Conservation (phyloP, 2,797 vertebrate species). For the Prionace glauca region DNA sequence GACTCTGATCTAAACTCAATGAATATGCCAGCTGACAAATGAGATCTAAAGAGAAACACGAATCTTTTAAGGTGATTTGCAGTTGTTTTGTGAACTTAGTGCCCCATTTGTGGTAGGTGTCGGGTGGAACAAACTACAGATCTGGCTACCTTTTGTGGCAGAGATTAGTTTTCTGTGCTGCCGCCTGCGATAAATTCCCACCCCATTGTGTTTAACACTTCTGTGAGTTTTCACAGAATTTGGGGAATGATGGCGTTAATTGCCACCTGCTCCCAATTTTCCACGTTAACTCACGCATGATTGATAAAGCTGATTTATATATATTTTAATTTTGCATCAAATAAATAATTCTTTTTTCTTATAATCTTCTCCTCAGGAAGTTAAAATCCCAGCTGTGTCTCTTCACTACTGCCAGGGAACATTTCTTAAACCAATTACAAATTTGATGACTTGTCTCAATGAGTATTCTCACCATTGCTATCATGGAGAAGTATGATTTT, state of each 20-base stretch:
- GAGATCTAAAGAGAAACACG: not conserved
- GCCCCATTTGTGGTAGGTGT: not conserved
- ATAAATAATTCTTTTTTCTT: not conserved
- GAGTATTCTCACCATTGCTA: not conserved
- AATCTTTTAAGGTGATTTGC: not conserved
- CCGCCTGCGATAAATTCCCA: not conserved
- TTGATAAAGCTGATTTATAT: not conserved
- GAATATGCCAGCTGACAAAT: not conserved
- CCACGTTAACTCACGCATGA: not conserved
- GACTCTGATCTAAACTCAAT: not conserved
- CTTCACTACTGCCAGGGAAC: not conserved
- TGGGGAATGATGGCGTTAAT: not conserved
- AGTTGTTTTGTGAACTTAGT: not conserved
- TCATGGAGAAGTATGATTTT: too few species aligned
- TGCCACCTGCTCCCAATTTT: not conserved
- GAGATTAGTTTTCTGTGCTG: not conserved
- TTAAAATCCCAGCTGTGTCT: not conserved
- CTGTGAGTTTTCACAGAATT: not conserved
- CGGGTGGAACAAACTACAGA: not conserved
- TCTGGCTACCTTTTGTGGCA: not conserved
- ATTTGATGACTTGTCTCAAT: not conserved
- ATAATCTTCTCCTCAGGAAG: not conserved
- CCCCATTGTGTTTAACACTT: not conserved
- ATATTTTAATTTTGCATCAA: not conserved
- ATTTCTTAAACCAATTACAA: not conserved